Base-by-base conservation (phyloP, 2,888 invertebrate species). In the Zaprionus lineosus region DNA sequence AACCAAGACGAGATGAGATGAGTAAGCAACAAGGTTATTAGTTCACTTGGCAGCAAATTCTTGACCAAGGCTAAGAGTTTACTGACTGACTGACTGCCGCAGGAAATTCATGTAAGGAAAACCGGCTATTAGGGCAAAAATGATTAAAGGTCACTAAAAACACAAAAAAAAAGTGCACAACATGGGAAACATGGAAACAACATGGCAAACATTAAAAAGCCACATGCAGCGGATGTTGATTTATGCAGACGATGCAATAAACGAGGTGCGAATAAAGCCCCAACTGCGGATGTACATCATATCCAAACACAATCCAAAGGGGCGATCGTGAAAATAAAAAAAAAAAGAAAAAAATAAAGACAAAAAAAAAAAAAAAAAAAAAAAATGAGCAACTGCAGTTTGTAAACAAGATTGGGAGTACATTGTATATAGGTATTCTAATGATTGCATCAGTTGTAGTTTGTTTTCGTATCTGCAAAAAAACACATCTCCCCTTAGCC, bases 61-160 rank as follows among this genome's bases (percentile, higher is more conserved):
- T 61, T 70, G 78, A 69, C 15, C 68, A 74, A 76, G 78, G 78
- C 64, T 65, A 47, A 9, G 40, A 33, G 9, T 18, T 26, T 29
- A 44, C 18, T 48, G 33, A 51, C 60, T 50, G 19, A 44, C 18
- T 48, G 33, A 51, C 60, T 50, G 19, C 6, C 51, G 60, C 77
- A 77, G 76, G 76, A 77, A 77, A 74, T 81, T 74, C 81, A 74
- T 56, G 60, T 29, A 67, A 41, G 48, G 72, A 58, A 68, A 71
- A 59, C 66, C 63, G 58, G 61, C 62, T 70, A 75, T 70, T 73
- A 67, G 74, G 68, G 51, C 75, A 52, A 66, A 61, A 47, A 47
- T 63, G 57, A 73, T 59, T 50, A 57, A 56, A 65, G 55, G 43
- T 36, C 47, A 29, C 29, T 33, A 50, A 56, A 51, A 36, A 29